Percentiles rank a stretch among this genome's conserved stretches.
phyloP scores from a whole-genome alignment of 2,113 vertebrate species.

The Chionodraco myersi region DNA sequence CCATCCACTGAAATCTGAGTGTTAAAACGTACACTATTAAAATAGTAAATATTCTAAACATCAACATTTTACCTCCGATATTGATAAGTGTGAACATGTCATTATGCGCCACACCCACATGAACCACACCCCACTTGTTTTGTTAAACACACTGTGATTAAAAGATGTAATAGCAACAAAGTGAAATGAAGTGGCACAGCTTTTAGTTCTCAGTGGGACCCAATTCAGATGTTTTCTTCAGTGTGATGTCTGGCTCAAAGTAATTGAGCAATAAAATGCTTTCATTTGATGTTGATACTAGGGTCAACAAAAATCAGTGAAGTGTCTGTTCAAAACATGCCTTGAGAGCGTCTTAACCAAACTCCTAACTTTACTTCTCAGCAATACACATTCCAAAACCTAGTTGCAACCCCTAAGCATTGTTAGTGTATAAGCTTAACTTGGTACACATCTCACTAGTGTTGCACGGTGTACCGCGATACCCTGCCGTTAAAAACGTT shows the following conservation, averaged over 20 bases:
- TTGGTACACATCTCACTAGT: too few relatives aligned
- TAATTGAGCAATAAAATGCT: neutral
- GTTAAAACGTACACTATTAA: neutral
- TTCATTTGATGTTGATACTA: neutral
- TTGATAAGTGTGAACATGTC: slow-evolving; percentile 1
- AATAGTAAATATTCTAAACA: neutral
- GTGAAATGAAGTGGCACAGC: neutral
- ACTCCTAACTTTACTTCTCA: too few relatives aligned
- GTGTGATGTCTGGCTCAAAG: neutral
- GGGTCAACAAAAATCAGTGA: neutral
- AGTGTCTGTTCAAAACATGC: too few relatives aligned
- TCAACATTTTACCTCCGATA: neutral
- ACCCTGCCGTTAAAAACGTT: too few relatives aligned
- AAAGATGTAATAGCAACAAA: neutral
- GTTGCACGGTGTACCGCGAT: too few relatives aligned
- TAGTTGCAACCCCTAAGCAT: too few relatives aligned
- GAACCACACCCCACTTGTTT: slow-evolving; percentile 1
- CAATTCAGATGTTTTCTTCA: neutral
- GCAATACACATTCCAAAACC: too few relatives aligned
- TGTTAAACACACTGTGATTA: slow-evolving; percentile 17
- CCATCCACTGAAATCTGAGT: slow-evolving; percentile 1
- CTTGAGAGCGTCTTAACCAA: too few relatives aligned
- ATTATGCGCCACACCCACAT: neutral
- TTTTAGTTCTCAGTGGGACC: neutral
- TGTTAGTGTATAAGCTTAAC: too few relatives aligned